Evolutionary conservation across 2,797 vertebrate species (phyloP), one percentile per base, ranked within the genome.

Genomic region (Hypotaenidia okinawae): DNA sequence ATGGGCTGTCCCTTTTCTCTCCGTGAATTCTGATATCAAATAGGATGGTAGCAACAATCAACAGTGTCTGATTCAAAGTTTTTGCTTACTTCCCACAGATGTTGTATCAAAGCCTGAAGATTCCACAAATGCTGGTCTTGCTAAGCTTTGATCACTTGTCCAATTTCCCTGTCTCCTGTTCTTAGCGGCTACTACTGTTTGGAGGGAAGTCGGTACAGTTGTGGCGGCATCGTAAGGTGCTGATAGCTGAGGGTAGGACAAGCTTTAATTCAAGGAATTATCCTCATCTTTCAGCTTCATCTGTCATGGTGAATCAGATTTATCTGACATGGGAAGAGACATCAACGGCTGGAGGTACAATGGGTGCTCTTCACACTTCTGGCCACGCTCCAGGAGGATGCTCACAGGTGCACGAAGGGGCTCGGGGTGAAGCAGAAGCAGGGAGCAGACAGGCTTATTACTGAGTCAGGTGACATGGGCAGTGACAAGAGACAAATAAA

Each of bases 401-500:
- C 91, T 79, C 7, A 2, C 64, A 96, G 73, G 17, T 87, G 67
- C 10, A 13, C 32, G 35, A 27, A 37, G 45, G 89, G 18, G 41
- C 78, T 84, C 2, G 0, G 32, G 74, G 24, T 35, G 49, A 57
- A 86, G 58, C 39, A 43, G 75, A 33, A 62, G 63, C 12, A 90
- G 61, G 80, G 39, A 58, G 69, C 52, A 61, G 33, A 63, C 55
- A 68, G 66, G 61, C 5, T 41, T 28, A 28, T 90, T 77, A 63
- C 61, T 47, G 74, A 94, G 59, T 87, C 79, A 90, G 81, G 43
- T 87, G 81, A 80, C 18, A 52, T 5, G 15, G 61, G 11, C 61
- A 76, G 66, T 75, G 62, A 86, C 69, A 86, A 87, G 69, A 94
- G 75, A 94, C 70, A 87, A 83, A 90, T 51, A 90, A 92, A 41